Base-by-base conservation (phyloP, 2,113 vertebrate genomes). In the Channa argus region DNA sequence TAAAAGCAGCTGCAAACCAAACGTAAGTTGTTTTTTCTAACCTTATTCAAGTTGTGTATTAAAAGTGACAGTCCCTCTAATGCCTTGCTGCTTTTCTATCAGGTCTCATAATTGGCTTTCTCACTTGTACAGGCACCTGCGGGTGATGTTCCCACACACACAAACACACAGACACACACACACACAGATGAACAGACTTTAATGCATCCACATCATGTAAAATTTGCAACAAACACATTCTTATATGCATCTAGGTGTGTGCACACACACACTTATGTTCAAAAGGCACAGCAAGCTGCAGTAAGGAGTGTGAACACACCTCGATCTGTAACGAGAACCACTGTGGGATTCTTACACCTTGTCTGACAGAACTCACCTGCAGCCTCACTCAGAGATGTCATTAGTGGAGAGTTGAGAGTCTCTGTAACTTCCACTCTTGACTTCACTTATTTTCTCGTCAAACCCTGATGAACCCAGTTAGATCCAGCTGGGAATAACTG, bases 41-140 rank as follows among this genome's bases (percentile, higher is more conserved):
- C 36, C 9, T 46, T n/a, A 56, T 33, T 43, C 2, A 34, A 65
- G 55, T 5, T 34, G 33, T 60, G 15, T n/a, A 1, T 2, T 58
- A 11, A 64, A 71, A 36, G 1, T 59, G 54, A 46, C 10, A 12
- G n/a, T 5, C 24, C 56, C 24, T 69, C 44, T 67, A 5, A 36
- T 51, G 34, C 51, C 37, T 70, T 45, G 33, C 51, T 69, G 50
- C 47, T 79, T 45, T 43, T 71, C 54, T 71, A 37, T 74, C 66
- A 55, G 12, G 10, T 67, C 13, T 76, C 46, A 51, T 86, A 88
- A 89, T 89, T 85, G 75, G 77, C 50, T 86, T 85, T 82, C 80
- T 82, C 79, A 85, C 84, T 58, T 80, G 33, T 43, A 15, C 34
- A n/a, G 49, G 51, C 58, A 63, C 62, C 79, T 54, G 36, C 73